Base-by-base conservation (phyloP, 2,113 vertebrate species). In the Neogobius melanostomus region DNA sequence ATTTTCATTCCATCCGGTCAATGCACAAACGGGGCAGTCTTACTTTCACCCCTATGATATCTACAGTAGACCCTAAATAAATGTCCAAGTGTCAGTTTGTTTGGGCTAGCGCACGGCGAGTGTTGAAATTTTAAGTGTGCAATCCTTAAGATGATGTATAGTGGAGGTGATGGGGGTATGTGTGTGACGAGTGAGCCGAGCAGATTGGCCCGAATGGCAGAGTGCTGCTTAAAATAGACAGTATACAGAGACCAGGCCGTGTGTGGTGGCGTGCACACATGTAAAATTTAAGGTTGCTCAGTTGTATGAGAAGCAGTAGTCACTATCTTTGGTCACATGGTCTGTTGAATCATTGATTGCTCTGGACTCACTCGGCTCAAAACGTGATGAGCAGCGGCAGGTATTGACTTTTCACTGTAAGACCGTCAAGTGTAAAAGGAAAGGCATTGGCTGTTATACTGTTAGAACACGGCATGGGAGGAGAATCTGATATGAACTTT, bases 191-290 rank as follows among this genome's bases (percentile, higher is more conserved):
- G 66, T 3, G 50, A 69, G 64, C 63, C 45, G 76, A 82, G 50
- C 73, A 57, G 65, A 75, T 70, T 15, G 68, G 77, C 82, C 85
- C 86, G 85, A 87, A 81, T 86, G 66, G 67, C 66, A 82, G 69
- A 89, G 85, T 82, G 82, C 65, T 83, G 70, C 90, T 83, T 71
- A 88, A 90, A 89, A 91, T 89, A 89, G 87, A 84, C 47, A 65
- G 60, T 36, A 36, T 36, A 36, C 14, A 49, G 74, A 52, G 64
- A 64, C 12, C 14, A n/a, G 64, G 14, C 69, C 50, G 49, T 48
- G 16, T 21, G 21, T 64, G 48, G 54, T 59, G 62, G 16, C 50
- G 21, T 70, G 78, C 43, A 46, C 57, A 75, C 63, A 52, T 73
- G 69, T 43, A 69, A 56, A 59, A 79, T 80, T 81, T 63, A 47